These are phyloP conservation scores for Labrus mixtus DNA, from an alignment of 2,113 vertebrate species.

Conservation along the genomic window DNA sequence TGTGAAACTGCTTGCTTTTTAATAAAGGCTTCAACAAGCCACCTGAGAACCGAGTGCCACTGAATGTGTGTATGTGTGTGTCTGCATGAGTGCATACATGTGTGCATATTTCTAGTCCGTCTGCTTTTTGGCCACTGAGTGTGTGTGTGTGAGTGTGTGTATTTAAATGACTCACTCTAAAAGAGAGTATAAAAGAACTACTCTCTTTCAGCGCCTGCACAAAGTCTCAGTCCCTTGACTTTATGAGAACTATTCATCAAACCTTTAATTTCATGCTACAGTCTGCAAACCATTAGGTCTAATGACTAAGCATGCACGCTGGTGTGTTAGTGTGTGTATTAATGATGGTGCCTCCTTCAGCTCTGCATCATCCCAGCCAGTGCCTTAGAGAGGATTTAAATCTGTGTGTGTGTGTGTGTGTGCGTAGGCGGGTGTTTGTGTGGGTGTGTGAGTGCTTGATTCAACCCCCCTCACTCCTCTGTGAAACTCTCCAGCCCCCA, in stretches of 20 bases:
- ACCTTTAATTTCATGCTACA: slow-evolving; percentile 75
- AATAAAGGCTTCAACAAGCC: slow-evolving; percentile 76
- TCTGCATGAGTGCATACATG: slow-evolving; percentile 6
- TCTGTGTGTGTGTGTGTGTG: neutral
- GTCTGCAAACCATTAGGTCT: slow-evolving; percentile 70
- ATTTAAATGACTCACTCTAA: slow-evolving; percentile 40
- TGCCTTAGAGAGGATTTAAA: slow-evolving; percentile 50
- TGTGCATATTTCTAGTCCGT: neutral
- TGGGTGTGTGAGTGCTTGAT: slow-evolving; percentile 10
- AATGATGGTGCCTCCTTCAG: slow-evolving; percentile 51
- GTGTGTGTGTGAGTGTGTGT: slow-evolving; percentile 1
- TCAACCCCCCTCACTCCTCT: slow-evolving; percentile 13
- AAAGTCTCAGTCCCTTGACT: slow-evolving; percentile 64
- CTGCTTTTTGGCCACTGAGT: neutral
- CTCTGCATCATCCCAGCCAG: slow-evolving; percentile 36
- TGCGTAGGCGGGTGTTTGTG: slow-evolving; percentile 1
- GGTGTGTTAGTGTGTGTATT: slow-evolving; percentile 63
- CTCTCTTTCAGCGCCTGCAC: slow-evolving; percentile 42
- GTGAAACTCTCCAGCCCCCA: slow-evolving; percentile 33
- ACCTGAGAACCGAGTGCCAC: slow-evolving; percentile 56
- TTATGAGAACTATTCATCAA: slow-evolving; percentile 76
- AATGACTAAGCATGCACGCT: slow-evolving; percentile 66
- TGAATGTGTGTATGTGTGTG: slow-evolving; percentile 12
- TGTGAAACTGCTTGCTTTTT: slow-evolving; percentile 74
- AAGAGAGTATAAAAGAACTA: slow-evolving; percentile 31